A percentile compares a stretch with the other conserved stretches of the same genome.
Evolutionary conservation across 2,113 vertebrate species (phyloP).

Genomic region (Paedocypris sp.): DNA sequence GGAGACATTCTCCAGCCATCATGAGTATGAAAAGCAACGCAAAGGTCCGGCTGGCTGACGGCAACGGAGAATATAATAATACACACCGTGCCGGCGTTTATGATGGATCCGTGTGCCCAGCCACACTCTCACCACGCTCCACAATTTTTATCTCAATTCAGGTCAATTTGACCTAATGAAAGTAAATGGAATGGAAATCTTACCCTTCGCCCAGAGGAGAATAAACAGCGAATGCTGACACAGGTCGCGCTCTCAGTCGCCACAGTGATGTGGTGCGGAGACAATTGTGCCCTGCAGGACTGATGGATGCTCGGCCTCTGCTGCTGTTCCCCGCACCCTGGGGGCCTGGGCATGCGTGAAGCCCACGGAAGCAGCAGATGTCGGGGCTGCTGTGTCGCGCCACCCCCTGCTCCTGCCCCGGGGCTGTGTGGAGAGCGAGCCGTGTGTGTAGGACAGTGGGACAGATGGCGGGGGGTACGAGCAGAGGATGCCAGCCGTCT

Average conservation of each 20-base stretch:
- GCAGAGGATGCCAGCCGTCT: constrained; percentile 2
- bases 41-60: too few species aligned
- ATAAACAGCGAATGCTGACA: constrained; percentile 4
- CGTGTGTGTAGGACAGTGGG: constrained; percentile 28
- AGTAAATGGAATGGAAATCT: constrained; percentile 27
- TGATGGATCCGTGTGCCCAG: constrained; percentile 20
- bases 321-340: constrained; percentile 18
- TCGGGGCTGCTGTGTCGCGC: constrained; percentile 17
- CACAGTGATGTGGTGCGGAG: constrained; percentile 21
- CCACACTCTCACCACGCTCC: constrained; percentile 23
- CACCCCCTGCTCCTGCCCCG: constrained; percentile 23
- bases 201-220: constrained; percentile 5
- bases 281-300: constrained; percentile 17
- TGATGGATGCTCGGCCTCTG: constrained; percentile 6
- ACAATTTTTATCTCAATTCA: constrained; percentile 38
- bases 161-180: constrained; percentile 42
- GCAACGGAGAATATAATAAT: neutral
- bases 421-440: constrained; percentile 33
- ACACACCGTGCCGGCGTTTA: neutral
- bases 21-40: too few species aligned
- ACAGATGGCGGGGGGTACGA: constrained; percentile 39
- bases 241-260: neutral
- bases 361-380: constrained; percentile 39
- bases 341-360: constrained; percentile 25
- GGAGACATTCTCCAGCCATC: neutral